Base-by-base conservation (phyloP, 2,797 vertebrate genomes). In the Dendrocincla fuliginosa region DNA sequence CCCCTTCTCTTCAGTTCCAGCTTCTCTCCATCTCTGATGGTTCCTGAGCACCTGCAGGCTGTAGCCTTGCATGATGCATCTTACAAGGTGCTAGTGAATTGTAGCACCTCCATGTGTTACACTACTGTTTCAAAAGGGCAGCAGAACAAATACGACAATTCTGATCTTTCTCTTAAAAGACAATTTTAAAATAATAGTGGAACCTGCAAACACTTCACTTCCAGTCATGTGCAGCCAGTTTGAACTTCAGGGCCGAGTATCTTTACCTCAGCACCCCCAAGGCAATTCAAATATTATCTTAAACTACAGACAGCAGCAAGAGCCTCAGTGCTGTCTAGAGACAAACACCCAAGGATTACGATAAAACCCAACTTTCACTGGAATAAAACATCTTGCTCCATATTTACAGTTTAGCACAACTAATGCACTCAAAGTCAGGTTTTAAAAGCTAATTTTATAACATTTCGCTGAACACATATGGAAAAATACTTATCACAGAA, bases 221-320 rank as follows among this genome's bases (percentile, higher is more conserved):
- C 3, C 5, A 0, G 11, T 77, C 60, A 75, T 8, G 39, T 24
- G 55, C 35, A 65, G 46, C 9, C 56, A 53, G 35, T 35, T 32
- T 53, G 42, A 84, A 63, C 15, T 79, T 61, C 70, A 69, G 28
- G 32, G 67, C 9, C 73, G 68, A 74, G 14, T 44, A 80, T 42
- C 59, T 35, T 49, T 19, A 64, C 20, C 13, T 60, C 49, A 46
- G 49, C 68, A 84, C 6, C 71, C 44, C 10, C 37, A 64, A 47
- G 46, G 42, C 76, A 83, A 35, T 20, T 56, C 30, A 84, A 67
- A 56, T 35, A 67, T 79, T 83, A 92, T 81, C 87, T 89, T 49
- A 42, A 89, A 49, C 37, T 61, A 35, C 84, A 92, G 68, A 33
- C 23, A 80, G 37, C 78, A 82, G 32, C n/a, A 55, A 61, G 20